Evolutionary conservation across 1,140 invertebrate genomes (phyloP), one percentile per base, ranked within the genome.

Genomic region (Drosophila bocki): DNA sequence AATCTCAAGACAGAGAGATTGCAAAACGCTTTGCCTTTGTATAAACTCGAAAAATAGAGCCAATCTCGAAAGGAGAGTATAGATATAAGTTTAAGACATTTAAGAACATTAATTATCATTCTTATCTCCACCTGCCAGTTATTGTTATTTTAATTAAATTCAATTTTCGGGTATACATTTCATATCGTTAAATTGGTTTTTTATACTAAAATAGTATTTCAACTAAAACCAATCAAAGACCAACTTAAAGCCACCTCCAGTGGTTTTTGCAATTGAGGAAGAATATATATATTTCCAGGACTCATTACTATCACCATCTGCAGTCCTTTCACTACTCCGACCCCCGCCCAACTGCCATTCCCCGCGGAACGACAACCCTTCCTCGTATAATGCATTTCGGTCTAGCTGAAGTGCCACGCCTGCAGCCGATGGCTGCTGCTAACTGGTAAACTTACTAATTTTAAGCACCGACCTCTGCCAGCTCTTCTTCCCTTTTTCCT

Each of bases 371-470:
- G 17, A 22, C 33, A 9, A n/a, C 53, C 35, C 19, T 39, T 39
- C 35, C 35, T 22, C 53, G 62, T 63, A 80, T 84, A 85, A 77
- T 84, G 81, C 77, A 72, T 58, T 84, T 54, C 65, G 51, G 64
- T 84, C 61, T 60, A n/a, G 37, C 32, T 37, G 41, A 29, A 47
- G 60, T 7, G 39, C 60, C 60, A 44, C 32, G 59, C 62, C 61
- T 67, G 78, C 44, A 68, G 39, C 51, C 53, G 50, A 62, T 54
- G 48, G 70, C 45, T 47, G 54, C 59, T 70, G 39, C 78, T 50
- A 76, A 81, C 71, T 79, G 70, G 59, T 42, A 79, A 80, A 82
- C 70, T 79, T 79, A 75, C 80, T 79, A 83, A 83, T 83, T 83
- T 83, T 75, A 75, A 79, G 80, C 58, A 64, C 48, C 50, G 17